Evolutionary conservation across 1,140 invertebrate genomes (phyloP).

Genomic region (Harpegnathos saltator): DNA sequence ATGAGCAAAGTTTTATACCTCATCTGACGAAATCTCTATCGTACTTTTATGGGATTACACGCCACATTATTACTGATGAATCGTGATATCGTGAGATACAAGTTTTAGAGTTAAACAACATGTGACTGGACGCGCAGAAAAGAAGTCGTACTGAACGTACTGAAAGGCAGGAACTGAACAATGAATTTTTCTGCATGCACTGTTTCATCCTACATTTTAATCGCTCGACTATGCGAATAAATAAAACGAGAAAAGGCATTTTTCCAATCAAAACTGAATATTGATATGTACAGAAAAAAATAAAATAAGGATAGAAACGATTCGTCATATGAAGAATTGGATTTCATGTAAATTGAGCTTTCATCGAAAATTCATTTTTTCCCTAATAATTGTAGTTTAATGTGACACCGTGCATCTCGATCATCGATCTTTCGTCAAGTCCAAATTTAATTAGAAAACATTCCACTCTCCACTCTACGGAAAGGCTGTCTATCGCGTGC

Average conservation of each 20-base stretch:
- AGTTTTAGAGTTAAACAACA: not conserved
- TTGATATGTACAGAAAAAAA: not conserved
- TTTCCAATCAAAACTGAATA: constrained; percentile 23
- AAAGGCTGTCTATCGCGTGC: not conserved
- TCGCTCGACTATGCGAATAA: not conserved
- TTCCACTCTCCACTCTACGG: not conserved
- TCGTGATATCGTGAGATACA: not conserved
- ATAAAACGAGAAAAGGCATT: constrained; percentile 13
- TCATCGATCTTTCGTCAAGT: not conserved
- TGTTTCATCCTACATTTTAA: constrained; percentile 8
- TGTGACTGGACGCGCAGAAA: not conserved
- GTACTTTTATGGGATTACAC: not conserved
- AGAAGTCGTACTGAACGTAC: not conserved
- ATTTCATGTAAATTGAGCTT: not conserved
- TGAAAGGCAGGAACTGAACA: not conserved
- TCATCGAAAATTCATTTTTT: constrained; percentile 15
- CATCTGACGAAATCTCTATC: not conserved
- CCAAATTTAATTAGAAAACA: not conserved
- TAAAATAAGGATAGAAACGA: not conserved
- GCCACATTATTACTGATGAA: not conserved
- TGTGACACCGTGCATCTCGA: not conserved
- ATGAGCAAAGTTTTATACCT: not conserved
- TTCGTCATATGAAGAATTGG: not conserved
- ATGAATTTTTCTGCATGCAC: not conserved
- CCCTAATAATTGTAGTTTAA: not conserved